These are phyloP conservation scores for Solea solea DNA, from an alignment of 2,113 vertebrate genomes.

Conservation along the genomic window DNA sequence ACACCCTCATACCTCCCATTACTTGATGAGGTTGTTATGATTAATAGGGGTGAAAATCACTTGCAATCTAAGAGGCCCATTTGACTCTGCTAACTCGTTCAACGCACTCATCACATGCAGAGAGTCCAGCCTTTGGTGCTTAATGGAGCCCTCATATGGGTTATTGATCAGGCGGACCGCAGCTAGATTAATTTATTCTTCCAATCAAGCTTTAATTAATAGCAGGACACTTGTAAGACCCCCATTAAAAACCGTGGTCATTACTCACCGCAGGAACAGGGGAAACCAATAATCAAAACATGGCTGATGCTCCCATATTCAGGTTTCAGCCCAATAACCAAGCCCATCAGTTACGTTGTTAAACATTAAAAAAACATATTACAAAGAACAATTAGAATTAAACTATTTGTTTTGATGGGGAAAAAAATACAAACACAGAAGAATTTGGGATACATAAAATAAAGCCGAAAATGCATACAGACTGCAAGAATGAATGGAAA, in stretches of 20 bases:
- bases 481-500: slow-evolving; percentile 11
- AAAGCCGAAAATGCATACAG: too few relatives aligned
- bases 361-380: background rate
- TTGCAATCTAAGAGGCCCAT: slow-evolving; percentile 66
- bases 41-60: slow-evolving; percentile 80
- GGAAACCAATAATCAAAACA: slow-evolving; percentile 74
- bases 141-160: slow-evolving; percentile 81
- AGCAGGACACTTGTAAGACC: slow-evolving; percentile 77
- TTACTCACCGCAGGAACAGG: slow-evolving; percentile 72
- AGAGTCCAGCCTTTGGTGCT: slow-evolving; percentile 60
- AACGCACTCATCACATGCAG: slow-evolving; percentile 59
- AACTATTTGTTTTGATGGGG: background rate
- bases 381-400: background rate
- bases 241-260: slow-evolving; percentile 73
- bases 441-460: background rate
- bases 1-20: slow-evolving; percentile 9
- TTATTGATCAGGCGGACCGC: slow-evolving; percentile 80
- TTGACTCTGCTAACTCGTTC: slow-evolving; percentile 59
- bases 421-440: background rate
- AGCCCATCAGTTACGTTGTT: slow-evolving; percentile 18
- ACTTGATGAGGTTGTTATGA: slow-evolving; percentile 76
- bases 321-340: slow-evolving; percentile 3
- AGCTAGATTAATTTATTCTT: slow-evolving; percentile 83
- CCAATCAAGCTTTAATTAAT: slow-evolving; percentile 86
- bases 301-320: slow-evolving; percentile 43